A percentile compares a stretch with the other conserved stretches of the same genome.
Evolutionary conservation across 2,888 invertebrate genomes (phyloP).

Genomic region (Hydrotaea diabolus): DNA sequence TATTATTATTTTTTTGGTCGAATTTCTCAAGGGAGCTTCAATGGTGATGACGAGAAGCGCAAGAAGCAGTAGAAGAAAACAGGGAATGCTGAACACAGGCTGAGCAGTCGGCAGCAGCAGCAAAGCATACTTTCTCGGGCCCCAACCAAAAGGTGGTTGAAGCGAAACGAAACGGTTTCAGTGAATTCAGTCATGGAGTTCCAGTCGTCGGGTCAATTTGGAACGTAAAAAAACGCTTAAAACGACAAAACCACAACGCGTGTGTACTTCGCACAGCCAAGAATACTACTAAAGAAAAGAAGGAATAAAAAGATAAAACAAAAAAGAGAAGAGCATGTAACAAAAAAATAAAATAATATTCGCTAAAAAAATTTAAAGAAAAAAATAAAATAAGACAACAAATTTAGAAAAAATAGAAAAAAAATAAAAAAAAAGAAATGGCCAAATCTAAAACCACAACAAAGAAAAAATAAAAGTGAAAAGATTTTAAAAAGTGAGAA

Average conservation of each 20-base stretch:
- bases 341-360: constrained; percentile 16
- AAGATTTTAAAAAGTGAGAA: constrained; percentile 26
- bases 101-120: neutral
- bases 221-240: constrained; percentile 72
- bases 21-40: constrained; percentile 16
- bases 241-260: constrained; percentile 59
- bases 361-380: neutral
- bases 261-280: constrained; percentile 65
- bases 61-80: constrained; percentile 17
- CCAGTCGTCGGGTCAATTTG: constrained; percentile 80
- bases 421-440: neutral
- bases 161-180: constrained; percentile 55
- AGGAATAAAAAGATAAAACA: constrained; percentile 39
- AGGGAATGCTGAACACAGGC: neutral
- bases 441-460: neutral
- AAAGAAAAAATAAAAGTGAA: too few relatives aligned
- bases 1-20: too few relatives aligned
- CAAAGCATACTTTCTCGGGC: neutral
- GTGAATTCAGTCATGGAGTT: constrained; percentile 79
- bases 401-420: neutral
- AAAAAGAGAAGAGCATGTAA: constrained; percentile 28
- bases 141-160: constrained; percentile 58
- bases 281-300: constrained; percentile 34
- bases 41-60: too few relatives aligned
- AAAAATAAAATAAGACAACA: constrained; percentile 16